phyloP scores from a whole-genome alignment of 2,888 invertebrate species.

The Cactoblastis cactorum region DNA sequence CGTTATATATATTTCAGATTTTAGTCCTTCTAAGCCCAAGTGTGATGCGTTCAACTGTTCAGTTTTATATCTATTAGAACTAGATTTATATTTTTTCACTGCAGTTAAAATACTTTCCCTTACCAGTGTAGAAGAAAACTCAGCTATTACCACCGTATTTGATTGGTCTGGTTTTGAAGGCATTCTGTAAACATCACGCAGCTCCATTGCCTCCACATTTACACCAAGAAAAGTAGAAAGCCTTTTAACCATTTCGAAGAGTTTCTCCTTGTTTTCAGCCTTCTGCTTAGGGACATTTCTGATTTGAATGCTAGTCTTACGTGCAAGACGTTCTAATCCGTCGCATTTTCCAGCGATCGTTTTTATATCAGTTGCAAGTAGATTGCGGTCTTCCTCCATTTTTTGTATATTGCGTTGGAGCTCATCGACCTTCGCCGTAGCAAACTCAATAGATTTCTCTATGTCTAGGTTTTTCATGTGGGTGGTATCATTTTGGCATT shows the following conservation, averaged over 20 bases:
- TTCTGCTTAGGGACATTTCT: conserved; percentile 13
- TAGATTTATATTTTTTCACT: conserved; percentile 3
- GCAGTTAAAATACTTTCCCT: conserved; percentile 1
- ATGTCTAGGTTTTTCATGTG: conserved; percentile 9
- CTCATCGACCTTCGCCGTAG: conserved; percentile 4
- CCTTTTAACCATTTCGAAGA: conserved; percentile 1
- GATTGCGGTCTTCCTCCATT: conserved; percentile 1
- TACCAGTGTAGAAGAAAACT: conserved; percentile 11
- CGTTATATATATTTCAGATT: conserved; percentile 13
- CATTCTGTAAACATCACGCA: too few relatives aligned
- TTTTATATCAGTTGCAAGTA: background rate
- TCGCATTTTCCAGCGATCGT: conserved; percentile 12
- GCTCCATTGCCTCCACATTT: conserved; percentile 2
- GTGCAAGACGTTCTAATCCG: background rate
- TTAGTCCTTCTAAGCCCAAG: conserved; percentile 7
- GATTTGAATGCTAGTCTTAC: conserved; percentile 13
- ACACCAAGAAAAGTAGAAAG: background rate
- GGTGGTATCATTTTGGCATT: conserved; percentile 10
- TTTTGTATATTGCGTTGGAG: background rate
- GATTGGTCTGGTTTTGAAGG: conserved; percentile 7
- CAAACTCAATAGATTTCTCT: conserved; percentile 13
- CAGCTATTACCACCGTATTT: conserved; percentile 3
- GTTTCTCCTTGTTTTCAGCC: conserved; percentile 12
- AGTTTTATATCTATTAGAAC: conserved; percentile 12
- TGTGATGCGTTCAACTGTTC: conserved; percentile 15